Percentiles rank a stretch among this genome's conserved stretches.
Conservation (phyloP, 2,113 vertebrate species). For the Mustela lutreola region DNA sequence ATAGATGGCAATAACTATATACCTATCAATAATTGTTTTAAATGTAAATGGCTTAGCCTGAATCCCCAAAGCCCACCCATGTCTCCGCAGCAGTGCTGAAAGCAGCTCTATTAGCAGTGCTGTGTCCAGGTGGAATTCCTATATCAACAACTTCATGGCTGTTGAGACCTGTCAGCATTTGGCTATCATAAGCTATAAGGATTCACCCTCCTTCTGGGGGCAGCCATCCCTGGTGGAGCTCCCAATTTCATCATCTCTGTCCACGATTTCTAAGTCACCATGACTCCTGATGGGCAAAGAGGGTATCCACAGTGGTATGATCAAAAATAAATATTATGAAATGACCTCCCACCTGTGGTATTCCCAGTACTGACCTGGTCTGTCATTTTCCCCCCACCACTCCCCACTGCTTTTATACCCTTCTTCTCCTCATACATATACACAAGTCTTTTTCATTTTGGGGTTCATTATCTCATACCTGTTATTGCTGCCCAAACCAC, state of each 20-base stretch:
- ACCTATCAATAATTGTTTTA: not conserved
- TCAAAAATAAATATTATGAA: not conserved
- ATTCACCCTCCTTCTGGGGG: not conserved
- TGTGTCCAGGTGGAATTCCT: not conserved
- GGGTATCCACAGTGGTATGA: not conserved
- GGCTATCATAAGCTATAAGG: not conserved
- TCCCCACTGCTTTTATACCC: not conserved
- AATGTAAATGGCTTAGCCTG: not conserved
- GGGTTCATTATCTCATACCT: not conserved
- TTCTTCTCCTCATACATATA: not conserved
- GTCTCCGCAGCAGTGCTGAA: not conserved
- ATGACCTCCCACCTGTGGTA: not conserved
- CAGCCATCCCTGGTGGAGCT: not conserved
- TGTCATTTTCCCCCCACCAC: not conserved
- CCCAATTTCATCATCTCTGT: not conserved
- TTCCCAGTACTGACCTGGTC: not conserved
- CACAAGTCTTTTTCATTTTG: not conserved
- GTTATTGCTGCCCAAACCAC: not conserved
- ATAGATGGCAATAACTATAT: not conserved
- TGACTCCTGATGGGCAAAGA: not conserved
- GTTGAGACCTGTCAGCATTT: not conserved
- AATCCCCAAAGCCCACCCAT: not conserved
- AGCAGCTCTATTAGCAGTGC: not conserved
- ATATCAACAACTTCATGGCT: not conserved
- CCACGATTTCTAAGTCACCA: not conserved